Percentiles rank a stretch among this genome's conserved stretches.
These are phyloP conservation scores for Lottia scabra DNA, from an alignment of 2,888 invertebrate species.

Conservation along the genomic window DNA sequence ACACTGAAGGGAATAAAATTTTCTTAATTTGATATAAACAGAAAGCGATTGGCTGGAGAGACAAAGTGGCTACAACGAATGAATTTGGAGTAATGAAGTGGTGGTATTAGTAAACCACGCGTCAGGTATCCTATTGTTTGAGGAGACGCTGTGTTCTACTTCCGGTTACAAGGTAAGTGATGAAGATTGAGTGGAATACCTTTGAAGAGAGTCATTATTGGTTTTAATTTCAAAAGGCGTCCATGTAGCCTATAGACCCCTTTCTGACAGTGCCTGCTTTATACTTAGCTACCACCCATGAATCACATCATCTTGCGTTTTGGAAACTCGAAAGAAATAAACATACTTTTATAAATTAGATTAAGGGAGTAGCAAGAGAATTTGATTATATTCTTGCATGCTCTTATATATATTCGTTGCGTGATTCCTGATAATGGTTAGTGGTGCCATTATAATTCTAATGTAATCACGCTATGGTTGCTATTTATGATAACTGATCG, in stretches of 20 bases:
- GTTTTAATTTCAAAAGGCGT: neutral
- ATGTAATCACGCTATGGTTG: neutral
- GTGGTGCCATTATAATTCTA: neutral
- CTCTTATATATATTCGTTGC: neutral
- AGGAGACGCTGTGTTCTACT: neutral
- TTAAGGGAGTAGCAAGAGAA: neutral
- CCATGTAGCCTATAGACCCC: too few species aligned
- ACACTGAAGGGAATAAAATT: conserved; percentile 20
- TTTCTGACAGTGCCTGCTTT: too few species aligned
- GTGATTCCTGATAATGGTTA: neutral
- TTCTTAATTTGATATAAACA: conserved; percentile 27
- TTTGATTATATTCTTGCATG: neutral
- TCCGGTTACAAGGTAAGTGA: neutral
- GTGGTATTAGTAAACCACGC: neutral
- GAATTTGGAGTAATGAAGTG: neutral
- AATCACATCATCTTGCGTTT: too few species aligned
- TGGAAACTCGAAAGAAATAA: too few species aligned
- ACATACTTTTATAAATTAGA: too few species aligned
- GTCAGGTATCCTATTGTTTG: neutral
- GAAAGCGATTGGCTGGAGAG: conserved; percentile 7
- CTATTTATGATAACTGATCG: too few species aligned
- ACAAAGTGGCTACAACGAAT: neutral
- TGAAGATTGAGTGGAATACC: neutral
- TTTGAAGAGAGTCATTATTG: neutral
- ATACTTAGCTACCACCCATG: too few species aligned